phyloP scores from a whole-genome alignment of 2,888 invertebrate species.

The Capitulum mitella region DNA sequence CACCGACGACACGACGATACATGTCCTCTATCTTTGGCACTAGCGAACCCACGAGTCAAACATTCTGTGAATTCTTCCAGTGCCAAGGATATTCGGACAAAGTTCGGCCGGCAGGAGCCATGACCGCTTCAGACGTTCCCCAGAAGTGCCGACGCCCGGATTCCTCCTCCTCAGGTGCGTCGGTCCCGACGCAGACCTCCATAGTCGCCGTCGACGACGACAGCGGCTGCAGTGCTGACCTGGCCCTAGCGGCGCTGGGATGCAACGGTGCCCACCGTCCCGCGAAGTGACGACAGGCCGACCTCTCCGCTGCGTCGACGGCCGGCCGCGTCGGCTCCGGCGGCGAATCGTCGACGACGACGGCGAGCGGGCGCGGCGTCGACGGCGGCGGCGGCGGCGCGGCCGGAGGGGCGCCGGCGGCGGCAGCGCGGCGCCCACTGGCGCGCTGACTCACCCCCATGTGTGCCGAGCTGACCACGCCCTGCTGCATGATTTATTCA shows the following conservation, averaged over 20 bases:
- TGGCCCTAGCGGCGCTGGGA: too few relatives aligned
- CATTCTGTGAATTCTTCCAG: conserved; percentile 23
- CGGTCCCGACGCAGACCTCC: not conserved
- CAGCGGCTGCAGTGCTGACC: too few relatives aligned
- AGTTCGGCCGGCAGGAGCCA: not conserved
- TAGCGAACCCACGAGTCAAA: conserved; percentile 14
- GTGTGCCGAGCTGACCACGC: conserved; percentile 49
- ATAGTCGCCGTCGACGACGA: not conserved
- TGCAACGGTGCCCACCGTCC: too few relatives aligned
- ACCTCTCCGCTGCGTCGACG: too few relatives aligned
- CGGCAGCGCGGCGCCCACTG: conserved; percentile 52
- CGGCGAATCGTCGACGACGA: too few relatives aligned
- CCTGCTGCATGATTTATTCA: conserved; percentile 37
- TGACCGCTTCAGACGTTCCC: too few relatives aligned
- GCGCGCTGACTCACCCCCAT: conserved; percentile 61
- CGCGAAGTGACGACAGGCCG: too few relatives aligned
- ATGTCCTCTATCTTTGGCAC: conserved; percentile 23
- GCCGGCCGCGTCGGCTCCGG: not conserved
- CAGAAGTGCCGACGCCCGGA: too few relatives aligned
- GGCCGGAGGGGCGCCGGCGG: conserved; percentile 39
- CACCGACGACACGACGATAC: not conserved
- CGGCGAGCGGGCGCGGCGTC: too few relatives aligned
- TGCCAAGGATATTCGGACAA: conserved; percentile 22
- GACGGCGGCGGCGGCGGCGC: conserved; percentile 41
- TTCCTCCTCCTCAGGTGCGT: too few relatives aligned